These are phyloP conservation scores for Eumeta japonica DNA, from an alignment of 1,140 invertebrate species.

Conservation along the genomic window DNA sequence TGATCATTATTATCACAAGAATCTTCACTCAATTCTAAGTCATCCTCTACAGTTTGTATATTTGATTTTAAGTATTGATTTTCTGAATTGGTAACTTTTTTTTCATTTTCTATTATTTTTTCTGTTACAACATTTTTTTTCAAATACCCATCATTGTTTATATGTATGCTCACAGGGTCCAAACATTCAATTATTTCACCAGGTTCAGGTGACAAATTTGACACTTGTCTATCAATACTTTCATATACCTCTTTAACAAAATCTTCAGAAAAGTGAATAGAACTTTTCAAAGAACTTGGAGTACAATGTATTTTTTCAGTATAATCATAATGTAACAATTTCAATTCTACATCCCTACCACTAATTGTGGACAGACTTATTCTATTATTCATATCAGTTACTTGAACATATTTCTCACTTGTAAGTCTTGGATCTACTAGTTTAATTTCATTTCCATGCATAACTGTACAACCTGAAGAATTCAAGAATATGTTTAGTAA, in stretches of 20 bases:
- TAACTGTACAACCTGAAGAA: no score
- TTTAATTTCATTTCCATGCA: constrained; percentile 14
- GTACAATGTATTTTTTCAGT: neutral
- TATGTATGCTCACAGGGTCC: no score
- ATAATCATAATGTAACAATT: neutral
- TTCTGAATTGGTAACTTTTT: constrained; percentile 5
- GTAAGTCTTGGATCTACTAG: constrained; percentile 33
- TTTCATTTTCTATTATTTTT: constrained; percentile 2
- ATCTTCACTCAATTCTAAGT: constrained; percentile 46
- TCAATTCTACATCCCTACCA: constrained; percentile 23
- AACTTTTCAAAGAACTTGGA: neutral
- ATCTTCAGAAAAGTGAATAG: constrained; percentile 8
- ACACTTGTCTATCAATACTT: constrained; percentile 20
- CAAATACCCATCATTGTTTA: no score
- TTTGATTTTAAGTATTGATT: constrained; percentile 4
- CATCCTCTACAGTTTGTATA: constrained; percentile 22
- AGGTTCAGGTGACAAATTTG: constrained; percentile 17
- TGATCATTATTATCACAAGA: constrained; percentile 25
- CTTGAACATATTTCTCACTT: constrained; percentile 31
- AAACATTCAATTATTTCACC: constrained; percentile 14
- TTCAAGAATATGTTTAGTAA: no score
- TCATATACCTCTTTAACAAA: constrained; percentile 21
- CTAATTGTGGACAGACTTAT: constrained; percentile 15
- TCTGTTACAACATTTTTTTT: constrained; percentile 1
- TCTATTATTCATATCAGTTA: constrained; percentile 15